These are phyloP conservation scores for Ormyrus thymus DNA, from an alignment of 2,888 invertebrate genomes.

Conservation along the genomic window DNA sequence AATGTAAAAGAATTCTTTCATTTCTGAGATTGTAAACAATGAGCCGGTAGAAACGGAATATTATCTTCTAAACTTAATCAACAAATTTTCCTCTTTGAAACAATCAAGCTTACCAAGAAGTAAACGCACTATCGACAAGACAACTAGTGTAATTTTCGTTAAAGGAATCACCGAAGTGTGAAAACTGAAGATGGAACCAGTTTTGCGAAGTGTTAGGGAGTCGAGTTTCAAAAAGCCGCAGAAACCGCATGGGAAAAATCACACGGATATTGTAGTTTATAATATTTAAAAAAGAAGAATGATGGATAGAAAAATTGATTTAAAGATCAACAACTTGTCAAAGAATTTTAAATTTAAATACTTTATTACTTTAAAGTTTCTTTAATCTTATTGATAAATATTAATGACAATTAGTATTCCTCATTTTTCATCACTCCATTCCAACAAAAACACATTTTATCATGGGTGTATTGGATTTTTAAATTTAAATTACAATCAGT, in stretches of 20 bases:
- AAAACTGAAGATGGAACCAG: slow-evolving; percentile 15
- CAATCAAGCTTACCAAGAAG: neutral
- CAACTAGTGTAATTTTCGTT: slow-evolving; percentile 4
- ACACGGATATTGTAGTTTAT: too few relatives aligned
- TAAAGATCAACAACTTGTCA: too few relatives aligned
- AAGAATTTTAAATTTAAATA: too few relatives aligned
- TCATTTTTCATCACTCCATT: too few relatives aligned
- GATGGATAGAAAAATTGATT: too few relatives aligned
- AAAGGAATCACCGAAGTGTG: slow-evolving; percentile 31
- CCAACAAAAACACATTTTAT: too few relatives aligned
- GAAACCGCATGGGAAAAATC: slow-evolving; percentile 37
- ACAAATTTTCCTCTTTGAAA: neutral
- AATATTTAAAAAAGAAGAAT: too few relatives aligned
- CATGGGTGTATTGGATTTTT: too few relatives aligned
- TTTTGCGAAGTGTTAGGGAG: neutral
- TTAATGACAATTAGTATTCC: too few relatives aligned
- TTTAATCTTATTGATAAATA: too few relatives aligned
- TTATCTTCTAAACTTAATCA: slow-evolving; percentile 6
- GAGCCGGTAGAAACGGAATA: neutral
- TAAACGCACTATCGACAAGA: slow-evolving; percentile 7
- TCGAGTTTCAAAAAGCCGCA: slow-evolving; percentile 49
- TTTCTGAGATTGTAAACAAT: neutral
- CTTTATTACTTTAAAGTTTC: too few relatives aligned
- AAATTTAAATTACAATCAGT: too few relatives aligned
- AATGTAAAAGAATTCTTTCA: neutral